Evolutionary conservation across 37 sponge, comb jelly and placozoan species (phyloP).

Genomic region (Geodia barretti): DNA sequence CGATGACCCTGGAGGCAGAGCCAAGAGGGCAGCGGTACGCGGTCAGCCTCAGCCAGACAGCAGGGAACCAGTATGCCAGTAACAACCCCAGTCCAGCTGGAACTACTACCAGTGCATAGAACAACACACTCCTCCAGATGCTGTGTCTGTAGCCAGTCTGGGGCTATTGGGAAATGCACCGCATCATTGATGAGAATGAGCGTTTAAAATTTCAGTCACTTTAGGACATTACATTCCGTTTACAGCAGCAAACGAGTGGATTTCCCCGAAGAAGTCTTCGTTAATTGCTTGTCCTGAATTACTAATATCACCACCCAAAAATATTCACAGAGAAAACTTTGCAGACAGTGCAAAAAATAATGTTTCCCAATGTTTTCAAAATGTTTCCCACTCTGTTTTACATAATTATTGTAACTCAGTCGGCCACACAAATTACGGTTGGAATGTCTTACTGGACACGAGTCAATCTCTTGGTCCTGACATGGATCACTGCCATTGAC

Average conservation of each 20-base stretch:
- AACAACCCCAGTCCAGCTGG: slow-evolving; percentile 41
- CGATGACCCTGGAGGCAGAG: slow-evolving; percentile 43
- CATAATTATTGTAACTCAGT: no score
- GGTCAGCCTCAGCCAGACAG: slow-evolving; percentile 32
- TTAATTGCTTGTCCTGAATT: no score
- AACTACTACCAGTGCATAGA: slow-evolving; percentile 47
- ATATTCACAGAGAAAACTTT: no score
- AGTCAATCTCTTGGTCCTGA: slow-evolving; percentile 1
- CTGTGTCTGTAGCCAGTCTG: slow-evolving; percentile 54
- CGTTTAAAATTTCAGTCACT: background rate
- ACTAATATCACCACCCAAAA: no score
- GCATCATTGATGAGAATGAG: background rate
- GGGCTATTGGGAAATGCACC: slow-evolving; percentile 9
- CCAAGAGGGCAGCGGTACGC: slow-evolving; percentile 16
- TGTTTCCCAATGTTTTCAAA: no score
- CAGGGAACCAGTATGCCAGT: slow-evolving; percentile 66
- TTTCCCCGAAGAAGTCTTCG: no score
- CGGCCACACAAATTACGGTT: background rate
- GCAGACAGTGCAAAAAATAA: no score
- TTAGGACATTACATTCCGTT: no score
- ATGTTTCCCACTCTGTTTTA: no score
- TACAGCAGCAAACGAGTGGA: slow-evolving; percentile 1
- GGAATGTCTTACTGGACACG: slow-evolving; percentile 21
- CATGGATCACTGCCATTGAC: background rate
- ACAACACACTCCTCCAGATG: slow-evolving; percentile 3